Conservation (phyloP, 2,113 vertebrate species). For the Bubalus kerabau region DNA sequence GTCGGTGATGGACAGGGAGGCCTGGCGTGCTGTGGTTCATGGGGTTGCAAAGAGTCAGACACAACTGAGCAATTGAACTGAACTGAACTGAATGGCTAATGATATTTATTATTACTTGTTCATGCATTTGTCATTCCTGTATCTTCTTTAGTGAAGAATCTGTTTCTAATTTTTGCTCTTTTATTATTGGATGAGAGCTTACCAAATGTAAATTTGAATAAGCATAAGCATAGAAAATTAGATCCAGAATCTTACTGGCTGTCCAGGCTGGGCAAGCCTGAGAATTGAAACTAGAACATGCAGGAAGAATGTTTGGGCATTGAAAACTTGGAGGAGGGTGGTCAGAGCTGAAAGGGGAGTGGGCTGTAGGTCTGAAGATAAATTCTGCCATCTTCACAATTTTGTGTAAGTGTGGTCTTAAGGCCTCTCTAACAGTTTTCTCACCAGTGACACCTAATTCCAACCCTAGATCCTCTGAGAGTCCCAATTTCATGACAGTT, state of each 20-base stretch:
- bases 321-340: neutral
- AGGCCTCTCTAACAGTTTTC: neutral
- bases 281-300: neutral
- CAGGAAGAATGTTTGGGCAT: neutral
- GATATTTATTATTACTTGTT: neutral
- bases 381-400: neutral
- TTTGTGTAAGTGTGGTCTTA: neutral
- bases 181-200: neutral
- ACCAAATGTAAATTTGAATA: neutral
- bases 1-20: no score
- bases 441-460: neutral
- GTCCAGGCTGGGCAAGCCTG: neutral
- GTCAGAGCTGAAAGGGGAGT: neutral
- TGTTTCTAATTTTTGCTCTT: neutral
- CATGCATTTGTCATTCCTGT: neutral
- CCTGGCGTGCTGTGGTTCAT: accelerated
- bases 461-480: neutral
- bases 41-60: no score
- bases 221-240: neutral
- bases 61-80: neutral
- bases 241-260: neutral
- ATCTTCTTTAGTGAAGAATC: neutral
- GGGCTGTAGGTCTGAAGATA: neutral
- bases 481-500: neutral
- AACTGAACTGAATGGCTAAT: neutral